Conservation (phyloP, 2,888 invertebrate genomes). For the Abrostola tripartita region DNA sequence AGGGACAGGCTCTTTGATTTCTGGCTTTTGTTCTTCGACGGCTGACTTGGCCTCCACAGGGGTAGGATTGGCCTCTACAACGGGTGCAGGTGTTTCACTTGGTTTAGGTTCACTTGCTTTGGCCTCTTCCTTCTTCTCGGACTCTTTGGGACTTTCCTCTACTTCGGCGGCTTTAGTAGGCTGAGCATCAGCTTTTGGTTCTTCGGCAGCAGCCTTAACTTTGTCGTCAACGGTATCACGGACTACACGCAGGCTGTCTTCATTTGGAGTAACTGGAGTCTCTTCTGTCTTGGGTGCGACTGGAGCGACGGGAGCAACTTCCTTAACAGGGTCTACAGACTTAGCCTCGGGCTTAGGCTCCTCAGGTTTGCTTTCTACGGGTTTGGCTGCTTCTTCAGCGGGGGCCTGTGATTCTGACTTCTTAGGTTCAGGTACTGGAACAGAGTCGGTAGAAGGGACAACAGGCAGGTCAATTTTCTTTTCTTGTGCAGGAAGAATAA, state of each 20-base stretch:
- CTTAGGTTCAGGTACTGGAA: constrained; percentile 70
- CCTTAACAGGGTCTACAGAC: constrained; percentile 35
- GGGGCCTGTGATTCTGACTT: constrained; percentile 50
- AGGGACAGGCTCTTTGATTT: constrained; percentile 14
- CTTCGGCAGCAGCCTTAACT: constrained; percentile 16
- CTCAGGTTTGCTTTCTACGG: constrained; percentile 36
- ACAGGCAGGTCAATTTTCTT: constrained; percentile 77
- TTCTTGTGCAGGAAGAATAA: constrained; percentile 69
- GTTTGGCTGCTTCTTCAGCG: constrained; percentile 47
- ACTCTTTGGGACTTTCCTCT: constrained; percentile 30
- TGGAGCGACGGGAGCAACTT: constrained; percentile 23
- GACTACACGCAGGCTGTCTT: constrained; percentile 73
- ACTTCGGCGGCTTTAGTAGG: constrained; percentile 41
- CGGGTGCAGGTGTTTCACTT: constrained; percentile 22
- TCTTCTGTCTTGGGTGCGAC: constrained; percentile 33
- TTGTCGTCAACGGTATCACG: constrained; percentile 76
- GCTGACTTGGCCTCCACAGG: constrained; percentile 2
- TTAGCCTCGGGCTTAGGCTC: constrained; percentile 55
- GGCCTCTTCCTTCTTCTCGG: constrained; percentile 1
- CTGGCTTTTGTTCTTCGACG: constrained; percentile 14
- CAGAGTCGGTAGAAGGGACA: constrained; percentile 71
- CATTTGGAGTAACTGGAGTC: constrained; percentile 34
- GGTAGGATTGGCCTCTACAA: constrained; percentile 11
- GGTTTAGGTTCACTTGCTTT: constrained; percentile 23
- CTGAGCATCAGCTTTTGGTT: constrained; percentile 31